Evolutionary conservation across 2,888 invertebrate species (phyloP).

Genomic region (Cephus nigrinus): DNA sequence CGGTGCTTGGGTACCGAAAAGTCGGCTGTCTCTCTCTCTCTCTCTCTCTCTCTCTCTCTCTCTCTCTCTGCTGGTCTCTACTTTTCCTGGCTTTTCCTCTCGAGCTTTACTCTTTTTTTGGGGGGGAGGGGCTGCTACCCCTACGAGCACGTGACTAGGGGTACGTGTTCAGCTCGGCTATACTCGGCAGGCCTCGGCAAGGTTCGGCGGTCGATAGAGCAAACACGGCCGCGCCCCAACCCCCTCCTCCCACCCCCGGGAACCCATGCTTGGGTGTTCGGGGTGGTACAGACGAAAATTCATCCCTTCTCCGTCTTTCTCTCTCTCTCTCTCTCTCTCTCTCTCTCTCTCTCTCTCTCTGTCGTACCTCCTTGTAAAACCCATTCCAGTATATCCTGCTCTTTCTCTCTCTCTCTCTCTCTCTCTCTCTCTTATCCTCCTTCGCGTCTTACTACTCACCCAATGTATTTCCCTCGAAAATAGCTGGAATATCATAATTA

Average conservation of each 20-base stretch:
- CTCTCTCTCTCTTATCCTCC: too few species aligned
- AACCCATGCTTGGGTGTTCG: conserved; percentile 18
- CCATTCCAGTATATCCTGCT: too few species aligned
- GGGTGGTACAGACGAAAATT: conserved; percentile 4
- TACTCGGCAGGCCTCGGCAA: conserved; percentile 58
- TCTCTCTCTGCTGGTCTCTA: not conserved
- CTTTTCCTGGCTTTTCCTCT: conserved; percentile 23
- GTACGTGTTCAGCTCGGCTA: conserved; percentile 49
- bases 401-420: too few species aligned
- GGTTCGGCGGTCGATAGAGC: conserved; percentile 67
- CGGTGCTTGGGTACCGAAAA: conserved; percentile 4
- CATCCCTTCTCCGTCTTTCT: conserved; percentile 12
- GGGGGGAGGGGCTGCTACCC: too few species aligned
- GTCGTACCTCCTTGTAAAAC: too few species aligned
- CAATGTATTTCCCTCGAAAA: not conserved
- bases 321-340: too few species aligned
- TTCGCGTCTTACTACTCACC: too few species aligned
- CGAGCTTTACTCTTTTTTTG: conserved; percentile 7
- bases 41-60: conserved; percentile 12
- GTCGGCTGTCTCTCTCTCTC: conserved; percentile 10
- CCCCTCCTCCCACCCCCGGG: conserved; percentile 40
- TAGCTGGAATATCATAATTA: conserved; percentile 58
- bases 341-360: too few species aligned
- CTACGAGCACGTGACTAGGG: not conserved
- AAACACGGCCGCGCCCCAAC: conserved; percentile 67